Base-by-base conservation (phyloP, 2,888 invertebrate species). In the Cheilosia grossa region DNA sequence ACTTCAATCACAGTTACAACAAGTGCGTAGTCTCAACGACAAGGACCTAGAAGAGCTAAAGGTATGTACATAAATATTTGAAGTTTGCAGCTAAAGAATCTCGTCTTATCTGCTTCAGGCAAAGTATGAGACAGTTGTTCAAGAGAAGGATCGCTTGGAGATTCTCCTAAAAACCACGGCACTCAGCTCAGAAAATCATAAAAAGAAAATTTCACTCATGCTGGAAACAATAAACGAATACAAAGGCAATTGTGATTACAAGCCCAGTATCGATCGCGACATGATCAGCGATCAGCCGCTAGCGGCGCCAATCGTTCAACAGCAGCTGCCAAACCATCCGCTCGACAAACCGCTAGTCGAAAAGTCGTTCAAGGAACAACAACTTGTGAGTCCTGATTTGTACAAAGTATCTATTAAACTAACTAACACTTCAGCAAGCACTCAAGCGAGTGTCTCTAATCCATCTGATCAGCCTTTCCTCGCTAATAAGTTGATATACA, bases 1-100 rank as follows among this genome's bases (percentile, higher is more conserved):
- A 59, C 87, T 93, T 4, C 90, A 93, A 86, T 92, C 92, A 27
- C 93, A 94, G 83, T 77, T 93, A n/a, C 92, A 93, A 67, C 92
- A 93, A 87, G 89, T 90, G 19, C 90, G 90, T 40, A 88, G 86
- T 4, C 88, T 88, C 33, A 91, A 91, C 70, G 90, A 91, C 9
- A 90, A 90, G 37, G 91, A 91, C 73, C 87, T 91, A 58, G 92
- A 92, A 27, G 90, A 89, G 66, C 90, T 93, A 88, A 93, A 92
- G 90, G 93, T 93, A 86, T 56, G 66, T 87, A 72, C 4, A 3
- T n/a, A 19, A n/a, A 17, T 17, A 47, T n/a, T 1, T 17, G n/a
- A 7, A 3, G 9, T 7, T 47, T 47, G 37, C 24, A 19, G 4
- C 13, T 30, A 3, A 17, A 7, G 9, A 13, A 24, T 13, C 10